A percentile compares a stretch with the other conserved stretches of the same genome.
Evolutionary conservation across 2,113 vertebrate genomes (phyloP).

Genomic region (Tauraco erythrolophus): DNA sequence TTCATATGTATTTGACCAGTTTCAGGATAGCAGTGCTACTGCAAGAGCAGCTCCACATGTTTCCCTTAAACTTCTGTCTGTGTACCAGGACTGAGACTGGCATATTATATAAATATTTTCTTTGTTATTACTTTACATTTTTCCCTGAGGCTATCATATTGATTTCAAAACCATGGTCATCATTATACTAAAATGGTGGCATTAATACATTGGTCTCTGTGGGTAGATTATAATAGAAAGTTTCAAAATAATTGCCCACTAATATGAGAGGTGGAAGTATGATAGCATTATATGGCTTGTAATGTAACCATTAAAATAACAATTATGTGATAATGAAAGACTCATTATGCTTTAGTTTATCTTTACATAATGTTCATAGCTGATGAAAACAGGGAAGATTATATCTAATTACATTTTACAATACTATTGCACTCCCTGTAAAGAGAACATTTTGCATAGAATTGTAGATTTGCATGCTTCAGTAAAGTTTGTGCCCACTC

Average conservation of each 20-base stretch:
- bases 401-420: slow-evolving; percentile 73
- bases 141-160: slow-evolving; percentile 42
- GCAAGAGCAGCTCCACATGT: not conserved
- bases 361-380: slow-evolving; percentile 78
- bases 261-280: slow-evolving; percentile 76
- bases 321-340: slow-evolving; percentile 73
- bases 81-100: not conserved
- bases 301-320: slow-evolving; percentile 75
- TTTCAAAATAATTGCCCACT: slow-evolving; percentile 75
- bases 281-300: slow-evolving; percentile 61
- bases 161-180: slow-evolving; percentile 60
- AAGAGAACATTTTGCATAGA: slow-evolving; percentile 46
- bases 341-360: slow-evolving; percentile 77
- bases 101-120: not conserved
- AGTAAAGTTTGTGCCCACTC: not conserved
- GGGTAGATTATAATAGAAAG: slow-evolving; percentile 61
- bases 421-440: slow-evolving; percentile 32
- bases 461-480: not conserved
- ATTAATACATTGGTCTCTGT: slow-evolving; percentile 70
- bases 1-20: not conserved
- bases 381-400: slow-evolving; percentile 72
- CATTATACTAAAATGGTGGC: slow-evolving; percentile 46
- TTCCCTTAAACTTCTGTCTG: not conserved
- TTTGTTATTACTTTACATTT: slow-evolving; percentile 3
- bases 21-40: not conserved